Evolutionary conservation across 1,140 invertebrate genomes (phyloP).

Genomic region (Antheraea mylitta): DNA sequence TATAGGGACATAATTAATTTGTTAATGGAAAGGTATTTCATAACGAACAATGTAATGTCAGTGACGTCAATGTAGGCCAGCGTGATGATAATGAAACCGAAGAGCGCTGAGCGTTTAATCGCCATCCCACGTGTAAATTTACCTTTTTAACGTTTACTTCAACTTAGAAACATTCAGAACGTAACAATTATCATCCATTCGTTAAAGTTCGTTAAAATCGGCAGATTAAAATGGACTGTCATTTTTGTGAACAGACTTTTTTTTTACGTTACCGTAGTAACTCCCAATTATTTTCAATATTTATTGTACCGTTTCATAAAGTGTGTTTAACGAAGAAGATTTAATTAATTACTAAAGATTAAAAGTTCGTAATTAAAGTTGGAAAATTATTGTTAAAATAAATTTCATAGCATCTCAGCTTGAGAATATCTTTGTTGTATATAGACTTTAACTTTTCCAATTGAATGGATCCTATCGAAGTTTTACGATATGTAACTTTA

Average conservation of each 20-base stretch:
- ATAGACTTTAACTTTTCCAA: background rate
- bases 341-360: no score
- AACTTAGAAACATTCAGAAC: background rate
- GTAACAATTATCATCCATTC: background rate
- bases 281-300: background rate
- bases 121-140: background rate
- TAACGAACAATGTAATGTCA: background rate
- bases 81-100: background rate
- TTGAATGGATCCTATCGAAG: background rate
- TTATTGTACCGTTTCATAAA: background rate
- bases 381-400: background rate
- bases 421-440: background rate
- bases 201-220: background rate
- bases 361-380: background rate
- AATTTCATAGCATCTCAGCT: background rate
- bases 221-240: background rate
- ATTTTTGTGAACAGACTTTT: background rate
- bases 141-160: background rate
- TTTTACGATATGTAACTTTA: background rate
- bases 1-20: background rate
- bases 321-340: background rate
- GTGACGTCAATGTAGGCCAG: background rate
- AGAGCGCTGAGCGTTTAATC: background rate
- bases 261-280: background rate
- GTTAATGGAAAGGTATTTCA: constrained; percentile 4